phyloP scores from a whole-genome alignment of 1,140 invertebrate species.

The Maniola jurtina region DNA sequence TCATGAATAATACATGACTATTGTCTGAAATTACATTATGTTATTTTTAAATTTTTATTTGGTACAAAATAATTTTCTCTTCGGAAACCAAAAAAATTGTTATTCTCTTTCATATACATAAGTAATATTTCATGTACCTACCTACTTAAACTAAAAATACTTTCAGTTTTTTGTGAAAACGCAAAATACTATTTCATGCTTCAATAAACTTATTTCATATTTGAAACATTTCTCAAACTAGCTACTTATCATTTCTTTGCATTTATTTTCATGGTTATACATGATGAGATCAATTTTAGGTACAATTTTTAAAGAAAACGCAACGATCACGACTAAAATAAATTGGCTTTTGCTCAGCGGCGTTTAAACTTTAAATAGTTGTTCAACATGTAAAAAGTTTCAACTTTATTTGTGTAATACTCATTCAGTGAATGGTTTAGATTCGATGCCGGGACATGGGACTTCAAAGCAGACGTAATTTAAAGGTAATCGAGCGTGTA shows the following conservation, averaged over 20 bases:
- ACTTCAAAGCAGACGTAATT: conserved; percentile 46
- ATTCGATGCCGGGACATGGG: conserved; percentile 30
- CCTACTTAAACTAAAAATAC: too few relatives aligned
- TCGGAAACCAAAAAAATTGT: too few relatives aligned
- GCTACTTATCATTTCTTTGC: too few relatives aligned
- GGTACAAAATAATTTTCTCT: background rate
- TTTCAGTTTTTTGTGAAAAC: too few relatives aligned
- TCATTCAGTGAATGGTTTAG: conserved; percentile 4
- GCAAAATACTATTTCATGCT: too few relatives aligned
- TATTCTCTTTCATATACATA: too few relatives aligned
- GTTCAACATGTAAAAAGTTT: background rate
- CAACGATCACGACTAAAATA: background rate
- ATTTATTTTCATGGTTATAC: background rate
- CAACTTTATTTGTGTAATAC: conserved; percentile 11
- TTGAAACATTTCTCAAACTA: background rate
- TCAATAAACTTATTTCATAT: background rate
- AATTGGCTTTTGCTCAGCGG: background rate
- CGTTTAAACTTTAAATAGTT: background rate
- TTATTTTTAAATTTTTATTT: background rate
- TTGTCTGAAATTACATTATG: background rate
- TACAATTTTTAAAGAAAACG: background rate
- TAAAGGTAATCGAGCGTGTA: conserved; percentile 63
- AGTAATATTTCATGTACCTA: too few relatives aligned
- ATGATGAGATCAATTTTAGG: background rate
- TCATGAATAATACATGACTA: background rate